Evolutionary conservation across 2,113 vertebrate genomes (phyloP), one percentile per base, ranked within the genome.

Genomic region (Neopipo cinnamomea): DNA sequence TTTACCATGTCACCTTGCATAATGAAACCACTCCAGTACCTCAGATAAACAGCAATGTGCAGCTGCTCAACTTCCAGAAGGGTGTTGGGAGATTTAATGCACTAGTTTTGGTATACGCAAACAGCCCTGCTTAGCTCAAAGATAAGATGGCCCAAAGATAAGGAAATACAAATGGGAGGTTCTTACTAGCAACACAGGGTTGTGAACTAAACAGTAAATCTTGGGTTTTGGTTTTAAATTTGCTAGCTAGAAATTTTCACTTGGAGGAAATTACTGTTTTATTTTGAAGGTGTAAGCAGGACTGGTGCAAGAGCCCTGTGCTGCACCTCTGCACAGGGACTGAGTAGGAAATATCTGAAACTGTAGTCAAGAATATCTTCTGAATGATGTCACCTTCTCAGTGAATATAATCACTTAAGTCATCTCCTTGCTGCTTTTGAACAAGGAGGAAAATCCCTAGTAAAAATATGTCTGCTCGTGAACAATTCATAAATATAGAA

Each of bases 61-160:
- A 75, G 84, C 49, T 65, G 41, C 62, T 92, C 58, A 62, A 8
- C 73, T 91, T 96, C n/a, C 49, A 86, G 68, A 93, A 93, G 80
- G 44, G 24, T 94, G 62, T 27, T 93, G 70, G 73, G 84, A 95
- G 81, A 82, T 91, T 76, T 92, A 93, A 79, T 90, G 73, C 27
- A 16, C 67, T 30, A 11, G 35, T 79, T 92, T 80, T 56, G 68
- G 82, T 83, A 89, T 78, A 87, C 65, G 73, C 89, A 92, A 91
- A 89, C 61, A 91, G 49, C 66, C 42, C 66, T 78, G 79, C 79
- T 92, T 91, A 88, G 76, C 76, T 91, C 68, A 49, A 78, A 96
- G 88, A 85, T 75, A 88, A 95, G 83, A 78, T 87, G 70, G 65
- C 44, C 61, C 52, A 95, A 73, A 92, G 92, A 86, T 92, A 91